Evolutionary conservation across 1,140 invertebrate species (phyloP).

Genomic region (Rhizoglyphus robini): DNA sequence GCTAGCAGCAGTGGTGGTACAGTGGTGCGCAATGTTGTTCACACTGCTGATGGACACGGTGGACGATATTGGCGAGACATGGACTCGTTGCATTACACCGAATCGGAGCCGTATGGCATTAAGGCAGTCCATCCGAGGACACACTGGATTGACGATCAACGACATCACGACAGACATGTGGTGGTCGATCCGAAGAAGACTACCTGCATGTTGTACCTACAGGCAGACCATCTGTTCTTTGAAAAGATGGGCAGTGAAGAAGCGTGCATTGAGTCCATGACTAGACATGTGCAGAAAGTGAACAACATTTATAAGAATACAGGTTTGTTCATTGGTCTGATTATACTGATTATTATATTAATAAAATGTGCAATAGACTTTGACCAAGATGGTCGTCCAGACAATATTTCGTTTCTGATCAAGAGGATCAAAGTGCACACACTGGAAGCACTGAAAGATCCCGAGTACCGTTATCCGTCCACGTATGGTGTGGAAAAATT

Average conservation of each 20-base stretch:
- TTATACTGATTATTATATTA: constrained; percentile 9
- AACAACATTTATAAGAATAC: constrained; percentile 81
- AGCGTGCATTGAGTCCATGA: constrained; percentile 87
- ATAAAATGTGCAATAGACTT: constrained; percentile 54
- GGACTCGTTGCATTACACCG: constrained; percentile 25
- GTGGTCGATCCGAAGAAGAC: constrained; percentile 57
- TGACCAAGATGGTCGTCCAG: constrained; percentile 72
- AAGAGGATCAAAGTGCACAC: constrained; percentile 88
- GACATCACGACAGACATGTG: constrained; percentile 39
- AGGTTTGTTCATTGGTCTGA: constrained; percentile 41
- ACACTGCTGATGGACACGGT: background rate
- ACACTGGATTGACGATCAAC: constrained; percentile 24
- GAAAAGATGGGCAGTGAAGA: constrained; percentile 80
- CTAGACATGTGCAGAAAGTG: constrained; percentile 78
- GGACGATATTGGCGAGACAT: constrained; percentile 24
- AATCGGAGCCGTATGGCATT: constrained; percentile 26
- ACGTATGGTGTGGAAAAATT: constrained; percentile 91
- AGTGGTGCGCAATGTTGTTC: background rate
- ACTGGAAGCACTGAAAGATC: constrained; percentile 58
- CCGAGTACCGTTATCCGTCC: constrained; percentile 73
- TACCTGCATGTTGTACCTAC: constrained; percentile 75
- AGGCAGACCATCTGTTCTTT: constrained; percentile 87
- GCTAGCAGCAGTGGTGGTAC: background rate
- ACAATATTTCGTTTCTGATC: constrained; percentile 91
- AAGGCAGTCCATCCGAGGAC: constrained; percentile 26